These are phyloP conservation scores for Uria lomvia DNA, from an alignment of 2,113 vertebrate species.

Conservation along the genomic window DNA sequence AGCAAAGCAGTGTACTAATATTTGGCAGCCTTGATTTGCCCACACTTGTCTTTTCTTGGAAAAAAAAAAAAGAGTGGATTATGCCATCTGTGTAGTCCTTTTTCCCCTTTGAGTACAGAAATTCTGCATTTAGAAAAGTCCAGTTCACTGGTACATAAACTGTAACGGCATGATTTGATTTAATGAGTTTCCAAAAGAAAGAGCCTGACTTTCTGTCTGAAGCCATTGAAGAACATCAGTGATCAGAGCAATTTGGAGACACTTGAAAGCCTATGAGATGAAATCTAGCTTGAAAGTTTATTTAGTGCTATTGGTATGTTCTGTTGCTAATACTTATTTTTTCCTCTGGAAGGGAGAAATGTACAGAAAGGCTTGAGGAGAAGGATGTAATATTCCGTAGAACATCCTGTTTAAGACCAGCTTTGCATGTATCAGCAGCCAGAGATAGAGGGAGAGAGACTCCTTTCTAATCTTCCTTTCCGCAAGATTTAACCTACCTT, in stretches of 20 bases:
- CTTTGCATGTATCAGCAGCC: neutral
- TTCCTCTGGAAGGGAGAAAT: neutral
- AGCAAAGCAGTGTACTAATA: neutral
- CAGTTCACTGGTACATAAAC: neutral
- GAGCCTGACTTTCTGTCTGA: neutral
- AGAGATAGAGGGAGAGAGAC: neutral
- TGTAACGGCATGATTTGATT: neutral
- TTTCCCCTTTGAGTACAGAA: neutral
- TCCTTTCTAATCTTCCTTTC: neutral
- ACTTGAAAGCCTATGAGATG: neutral
- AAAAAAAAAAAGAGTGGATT: neutral
- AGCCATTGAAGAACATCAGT: neutral
- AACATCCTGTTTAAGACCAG: neutral
- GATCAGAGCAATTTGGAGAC: fast-evolving
- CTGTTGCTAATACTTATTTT: neutral
- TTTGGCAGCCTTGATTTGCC: neutral
- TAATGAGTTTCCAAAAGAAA: neutral
- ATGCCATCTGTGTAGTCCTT: neutral
- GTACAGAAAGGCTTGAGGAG: neutral
- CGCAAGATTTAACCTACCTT: neutral
- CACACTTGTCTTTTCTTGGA: neutral
- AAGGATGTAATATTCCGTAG: neutral
- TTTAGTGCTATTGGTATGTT: neutral
- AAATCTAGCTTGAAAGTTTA: neutral
- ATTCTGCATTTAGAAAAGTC: neutral